Conservation (phyloP, 1,140 invertebrate species). For the Drosophila sulfurigaster region DNA sequence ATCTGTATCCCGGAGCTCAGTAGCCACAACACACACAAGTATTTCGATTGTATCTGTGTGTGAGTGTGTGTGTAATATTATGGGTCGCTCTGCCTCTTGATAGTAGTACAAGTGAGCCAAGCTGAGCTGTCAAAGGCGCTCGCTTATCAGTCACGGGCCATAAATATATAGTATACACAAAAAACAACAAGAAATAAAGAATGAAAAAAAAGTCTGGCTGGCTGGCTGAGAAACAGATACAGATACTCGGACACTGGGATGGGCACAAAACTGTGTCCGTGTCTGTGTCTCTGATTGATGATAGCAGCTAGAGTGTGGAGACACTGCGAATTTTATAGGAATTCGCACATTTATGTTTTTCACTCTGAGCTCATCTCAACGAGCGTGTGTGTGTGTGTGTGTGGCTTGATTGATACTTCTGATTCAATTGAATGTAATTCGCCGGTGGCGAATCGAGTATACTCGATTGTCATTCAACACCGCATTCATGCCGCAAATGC, state of each 20-base stretch:
- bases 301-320: slow-evolving; percentile 18
- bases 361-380: no score
- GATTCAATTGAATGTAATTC: slow-evolving; percentile 46
- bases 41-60: slow-evolving; percentile 13
- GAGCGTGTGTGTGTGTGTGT: no score
- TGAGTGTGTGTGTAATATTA: slow-evolving; percentile 26
- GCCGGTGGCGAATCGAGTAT: background rate
- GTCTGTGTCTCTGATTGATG: slow-evolving; percentile 14
- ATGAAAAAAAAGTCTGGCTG: slow-evolving; percentile 11
- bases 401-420: slow-evolving; percentile 38
- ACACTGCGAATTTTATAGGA: background rate
- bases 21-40: slow-evolving; percentile 12
- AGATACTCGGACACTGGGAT: background rate
- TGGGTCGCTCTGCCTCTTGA: slow-evolving; percentile 63
- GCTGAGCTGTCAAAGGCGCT: slow-evolving; percentile 65
- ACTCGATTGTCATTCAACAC: slow-evolving; percentile 61
- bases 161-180: slow-evolving; percentile 24
- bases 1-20: slow-evolving; percentile 42
- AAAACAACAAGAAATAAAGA: slow-evolving; percentile 5
- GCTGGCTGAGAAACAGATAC: slow-evolving; percentile 30
- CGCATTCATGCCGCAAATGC: slow-evolving; percentile 29
- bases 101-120: slow-evolving; percentile 19
- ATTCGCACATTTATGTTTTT: background rate
- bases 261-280: slow-evolving; percentile 11
- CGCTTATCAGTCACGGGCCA: slow-evolving; percentile 50